A percentile compares a stretch with the other conserved stretches of the same genome.
phyloP scores from a whole-genome alignment of 2,888 invertebrate species.

The Andrena bicolor region DNA sequence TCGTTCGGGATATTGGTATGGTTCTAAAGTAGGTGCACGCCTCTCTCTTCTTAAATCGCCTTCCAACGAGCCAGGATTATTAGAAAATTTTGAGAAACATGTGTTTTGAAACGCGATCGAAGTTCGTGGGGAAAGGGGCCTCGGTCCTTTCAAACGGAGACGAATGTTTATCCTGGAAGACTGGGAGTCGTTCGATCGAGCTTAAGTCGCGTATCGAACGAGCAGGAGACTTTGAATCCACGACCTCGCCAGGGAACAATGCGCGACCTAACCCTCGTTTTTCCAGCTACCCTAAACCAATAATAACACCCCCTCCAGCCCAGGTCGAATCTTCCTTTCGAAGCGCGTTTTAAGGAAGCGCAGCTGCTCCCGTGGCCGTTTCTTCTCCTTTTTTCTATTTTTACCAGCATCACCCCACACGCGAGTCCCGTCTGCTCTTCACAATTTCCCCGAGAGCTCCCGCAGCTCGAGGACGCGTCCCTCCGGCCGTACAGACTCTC shows the following conservation, averaged over 20 bases:
- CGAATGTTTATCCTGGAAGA: neutral
- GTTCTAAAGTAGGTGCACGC: conserved; percentile 57
- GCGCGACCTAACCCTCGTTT: conserved; percentile 47
- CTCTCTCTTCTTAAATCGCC: neutral
- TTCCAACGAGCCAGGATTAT: neutral
- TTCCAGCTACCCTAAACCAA: conserved; percentile 77
- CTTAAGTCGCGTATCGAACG: conserved; percentile 35
- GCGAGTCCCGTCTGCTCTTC: conserved; percentile 18
- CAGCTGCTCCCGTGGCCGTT: conserved; percentile 66
- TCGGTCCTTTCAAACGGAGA: too few relatives aligned
- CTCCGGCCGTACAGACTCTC: neutral
- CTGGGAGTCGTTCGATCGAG: conserved; percentile 18
- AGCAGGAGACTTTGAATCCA: conserved; percentile 17
- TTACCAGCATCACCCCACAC: conserved; percentile 44
- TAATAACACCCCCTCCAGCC: conserved; percentile 69
- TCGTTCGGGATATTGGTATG: conserved; percentile 49
- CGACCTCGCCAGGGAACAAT: conserved; percentile 48
- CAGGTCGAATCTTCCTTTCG: conserved; percentile 49
- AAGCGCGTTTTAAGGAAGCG: conserved; percentile 64
- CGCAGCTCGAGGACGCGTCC: too few relatives aligned
- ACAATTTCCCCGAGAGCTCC: conserved; percentile 27
- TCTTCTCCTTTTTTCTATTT: conserved; percentile 57
- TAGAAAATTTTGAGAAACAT: too few relatives aligned
- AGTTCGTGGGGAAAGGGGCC: neutral
- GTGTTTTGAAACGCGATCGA: neutral